A percentile compares a stretch with the other conserved stretches of the same genome.
These are phyloP conservation scores for Cyprinodon diabolis DNA, from an alignment of 2,797 vertebrate genomes.

Conservation along the genomic window DNA sequence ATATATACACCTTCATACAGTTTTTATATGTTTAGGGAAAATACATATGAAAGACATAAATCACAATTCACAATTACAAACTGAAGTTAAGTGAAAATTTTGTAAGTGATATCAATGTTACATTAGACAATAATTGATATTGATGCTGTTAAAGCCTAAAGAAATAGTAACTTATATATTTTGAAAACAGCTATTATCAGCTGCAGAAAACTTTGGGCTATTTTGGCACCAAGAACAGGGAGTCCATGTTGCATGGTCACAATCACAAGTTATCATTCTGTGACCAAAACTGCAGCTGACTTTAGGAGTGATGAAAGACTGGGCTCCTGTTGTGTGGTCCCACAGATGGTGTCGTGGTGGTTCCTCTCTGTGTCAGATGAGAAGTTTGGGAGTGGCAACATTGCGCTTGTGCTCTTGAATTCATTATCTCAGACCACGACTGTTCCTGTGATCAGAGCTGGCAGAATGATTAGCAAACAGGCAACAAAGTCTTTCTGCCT, in stretches of 20 bases:
- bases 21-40: no score
- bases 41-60: no score
- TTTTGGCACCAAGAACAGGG: constrained; percentile 42
- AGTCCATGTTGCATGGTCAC: constrained; percentile 30
- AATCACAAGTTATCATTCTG: constrained; percentile 61
- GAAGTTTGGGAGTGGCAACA: constrained; percentile 60
- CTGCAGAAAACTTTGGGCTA: constrained; percentile 22
- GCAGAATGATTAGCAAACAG: constrained; percentile 31
- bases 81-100: background rate
- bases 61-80: background rate
- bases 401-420: constrained; percentile 67
- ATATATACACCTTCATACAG: no score
- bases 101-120: background rate
- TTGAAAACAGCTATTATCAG: constrained; percentile 25
- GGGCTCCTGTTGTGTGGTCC: constrained; percentile 72
- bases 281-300: constrained; percentile 65
- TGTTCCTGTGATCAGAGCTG: constrained; percentile 66
- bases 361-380: constrained; percentile 66
- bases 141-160: background rate
- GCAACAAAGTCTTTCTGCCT: constrained; percentile 43
- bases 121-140: background rate
- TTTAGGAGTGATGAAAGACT: constrained; percentile 67
- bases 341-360: constrained; percentile 63
- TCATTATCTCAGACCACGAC: constrained; percentile 69
- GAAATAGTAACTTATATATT: constrained; percentile 14